Percentiles rank a stretch among this genome's conserved stretches.
These are phyloP conservation scores for Streptopelia turtur DNA, from an alignment of 2,797 vertebrate genomes.

Conservation along the genomic window DNA sequence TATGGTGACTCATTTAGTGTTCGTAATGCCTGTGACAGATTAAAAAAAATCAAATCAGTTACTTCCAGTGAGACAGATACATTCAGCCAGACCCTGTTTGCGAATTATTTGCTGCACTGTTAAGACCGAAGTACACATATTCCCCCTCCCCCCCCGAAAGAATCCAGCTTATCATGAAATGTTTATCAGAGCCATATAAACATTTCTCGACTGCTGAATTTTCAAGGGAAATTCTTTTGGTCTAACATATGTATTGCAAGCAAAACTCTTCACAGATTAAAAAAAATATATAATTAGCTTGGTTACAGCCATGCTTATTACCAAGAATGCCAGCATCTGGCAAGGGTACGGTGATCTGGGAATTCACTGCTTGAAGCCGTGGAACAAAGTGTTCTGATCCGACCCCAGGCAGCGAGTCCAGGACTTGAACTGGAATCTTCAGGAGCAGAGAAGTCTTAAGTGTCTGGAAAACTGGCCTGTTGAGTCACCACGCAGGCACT, in stretches of 20 bases:
- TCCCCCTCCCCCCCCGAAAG: conserved; percentile 3
- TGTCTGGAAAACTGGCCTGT: conserved; percentile 80
- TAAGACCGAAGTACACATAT: conserved; percentile 65
- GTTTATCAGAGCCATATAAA: conserved; percentile 79
- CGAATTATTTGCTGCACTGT: conserved; percentile 55
- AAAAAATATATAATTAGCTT: background rate
- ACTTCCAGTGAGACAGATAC: conserved; percentile 15
- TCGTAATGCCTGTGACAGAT: conserved; percentile 53
- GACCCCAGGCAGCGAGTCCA: conserved; percentile 68
- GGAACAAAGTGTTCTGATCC: conserved; percentile 80
- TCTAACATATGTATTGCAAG: conserved; percentile 54
- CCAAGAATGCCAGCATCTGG: conserved; percentile 78
- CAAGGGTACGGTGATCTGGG: conserved; percentile 70
- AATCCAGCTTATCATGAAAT: conserved; percentile 73
- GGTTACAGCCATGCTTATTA: conserved; percentile 57
- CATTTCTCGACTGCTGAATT: conserved; percentile 71
- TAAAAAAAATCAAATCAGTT: conserved; percentile 48
- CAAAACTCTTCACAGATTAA: conserved; percentile 40
- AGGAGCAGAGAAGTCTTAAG: conserved; percentile 79
- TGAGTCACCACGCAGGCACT: conserved; percentile 82
- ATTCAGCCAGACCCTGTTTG: conserved; percentile 58
- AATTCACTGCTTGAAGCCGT: conserved; percentile 74
- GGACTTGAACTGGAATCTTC: conserved; percentile 80
- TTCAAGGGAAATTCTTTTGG: conserved; percentile 65
- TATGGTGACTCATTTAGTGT: conserved; percentile 55